A percentile compares a stretch with the other conserved stretches of the same genome.
phyloP scores from a whole-genome alignment of 2,797 vertebrate species.

The Falco biarmicus region DNA sequence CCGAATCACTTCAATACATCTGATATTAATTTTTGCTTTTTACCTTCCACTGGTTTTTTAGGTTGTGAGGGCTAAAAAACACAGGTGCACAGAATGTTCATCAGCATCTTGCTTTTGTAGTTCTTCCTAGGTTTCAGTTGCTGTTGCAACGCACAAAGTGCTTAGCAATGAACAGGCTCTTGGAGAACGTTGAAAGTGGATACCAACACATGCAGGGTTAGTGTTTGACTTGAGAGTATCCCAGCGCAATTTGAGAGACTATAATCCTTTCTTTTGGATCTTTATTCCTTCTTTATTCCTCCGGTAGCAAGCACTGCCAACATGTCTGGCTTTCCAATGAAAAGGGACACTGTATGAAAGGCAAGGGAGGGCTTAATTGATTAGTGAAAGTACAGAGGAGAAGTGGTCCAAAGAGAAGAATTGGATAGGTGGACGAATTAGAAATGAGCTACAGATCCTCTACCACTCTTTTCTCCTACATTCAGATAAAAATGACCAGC shows the following conservation, averaged over 20 bases:
- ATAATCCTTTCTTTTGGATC: conserved; percentile 21
- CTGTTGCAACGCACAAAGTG: neutral
- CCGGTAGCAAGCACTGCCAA: neutral
- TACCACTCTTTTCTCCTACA: neutral
- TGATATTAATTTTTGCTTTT: neutral
- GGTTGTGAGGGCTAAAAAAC: neutral
- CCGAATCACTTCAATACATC: neutral
- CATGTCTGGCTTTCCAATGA: conserved; percentile 20
- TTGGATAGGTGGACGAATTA: neutral
- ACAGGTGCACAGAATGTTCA: neutral
- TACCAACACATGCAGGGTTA: neutral
- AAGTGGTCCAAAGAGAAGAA: neutral
- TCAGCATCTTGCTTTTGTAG: neutral
- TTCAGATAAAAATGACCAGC: neutral
- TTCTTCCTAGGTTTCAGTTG: neutral
- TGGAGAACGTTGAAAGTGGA: conserved; percentile 1
- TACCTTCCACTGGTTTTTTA: neutral
- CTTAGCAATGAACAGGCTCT: neutral
- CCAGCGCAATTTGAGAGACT: neutral
- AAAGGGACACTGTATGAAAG: neutral
- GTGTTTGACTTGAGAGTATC: conserved; percentile 16
- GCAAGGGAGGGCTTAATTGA: neutral
- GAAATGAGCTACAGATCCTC: neutral
- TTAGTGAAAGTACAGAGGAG: neutral
- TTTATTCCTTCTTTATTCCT: conserved; percentile 31